Conservation (phyloP, 2,888 invertebrate species). For the Ommatoiulus sabulosus region DNA sequence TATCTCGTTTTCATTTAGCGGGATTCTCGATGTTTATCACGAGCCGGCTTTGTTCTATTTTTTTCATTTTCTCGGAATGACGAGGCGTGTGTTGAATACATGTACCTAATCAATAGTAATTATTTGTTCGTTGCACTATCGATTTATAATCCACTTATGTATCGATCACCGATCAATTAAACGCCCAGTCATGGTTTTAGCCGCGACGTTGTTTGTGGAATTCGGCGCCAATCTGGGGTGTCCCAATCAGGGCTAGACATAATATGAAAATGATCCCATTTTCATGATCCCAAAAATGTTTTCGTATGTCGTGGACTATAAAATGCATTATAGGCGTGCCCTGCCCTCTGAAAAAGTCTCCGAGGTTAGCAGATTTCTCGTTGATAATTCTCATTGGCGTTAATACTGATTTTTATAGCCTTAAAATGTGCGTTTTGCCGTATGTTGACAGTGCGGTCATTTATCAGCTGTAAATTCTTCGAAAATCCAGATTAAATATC, state of each 20-base stretch:
- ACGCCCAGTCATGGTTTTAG: no score
- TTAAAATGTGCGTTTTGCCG: background rate
- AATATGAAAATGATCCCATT: background rate
- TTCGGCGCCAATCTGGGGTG: no score
- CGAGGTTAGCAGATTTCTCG: background rate
- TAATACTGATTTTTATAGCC: background rate
- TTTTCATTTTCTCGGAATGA: background rate
- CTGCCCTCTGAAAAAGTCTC: background rate
- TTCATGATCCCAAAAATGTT: background rate
- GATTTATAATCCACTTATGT: background rate
- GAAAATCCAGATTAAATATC: background rate
- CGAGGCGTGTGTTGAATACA: background rate
- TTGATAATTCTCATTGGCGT: background rate
- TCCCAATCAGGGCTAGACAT: no score
- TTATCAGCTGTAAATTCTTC: conserved; percentile 11
- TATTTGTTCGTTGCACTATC: background rate
- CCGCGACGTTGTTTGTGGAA: no score
- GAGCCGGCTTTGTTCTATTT: conserved; percentile 45
- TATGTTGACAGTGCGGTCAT: background rate
- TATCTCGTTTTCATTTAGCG: background rate
- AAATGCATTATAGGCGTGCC: background rate
- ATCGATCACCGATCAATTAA: background rate
- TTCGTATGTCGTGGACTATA: background rate
- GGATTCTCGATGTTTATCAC: background rate
- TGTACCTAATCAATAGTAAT: background rate